A percentile compares a stretch with the other conserved stretches of the same genome.
Conservation (phyloP, 2,113 vertebrate species). For the Chaetops frenatus region DNA sequence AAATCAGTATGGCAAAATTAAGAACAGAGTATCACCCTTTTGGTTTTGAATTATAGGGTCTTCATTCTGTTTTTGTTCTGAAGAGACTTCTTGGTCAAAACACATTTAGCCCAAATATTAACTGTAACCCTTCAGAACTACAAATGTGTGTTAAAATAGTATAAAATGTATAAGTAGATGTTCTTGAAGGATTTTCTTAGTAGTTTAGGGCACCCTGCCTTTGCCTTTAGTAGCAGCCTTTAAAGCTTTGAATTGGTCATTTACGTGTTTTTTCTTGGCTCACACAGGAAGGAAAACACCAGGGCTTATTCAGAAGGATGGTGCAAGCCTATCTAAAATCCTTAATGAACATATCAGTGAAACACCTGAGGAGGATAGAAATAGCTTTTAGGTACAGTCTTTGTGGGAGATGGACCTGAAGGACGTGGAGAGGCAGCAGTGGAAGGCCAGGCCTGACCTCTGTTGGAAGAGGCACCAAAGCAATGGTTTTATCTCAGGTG, state of each 20-base stretch:
- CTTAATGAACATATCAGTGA: not conserved
- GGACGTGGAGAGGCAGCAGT: not conserved
- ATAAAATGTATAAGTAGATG: not conserved
- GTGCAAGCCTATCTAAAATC: not conserved
- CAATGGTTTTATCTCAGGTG: accelerated
- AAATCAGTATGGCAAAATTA: not conserved
- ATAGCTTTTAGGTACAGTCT: not conserved
- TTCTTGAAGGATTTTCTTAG: not conserved
- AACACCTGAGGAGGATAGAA: not conserved
- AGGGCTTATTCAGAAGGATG: not conserved
- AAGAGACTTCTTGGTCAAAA: not conserved
- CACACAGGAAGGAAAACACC: no score
- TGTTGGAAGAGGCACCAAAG: not conserved
- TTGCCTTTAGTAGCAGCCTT: not conserved
- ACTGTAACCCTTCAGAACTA: not conserved
- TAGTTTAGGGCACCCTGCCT: not conserved
- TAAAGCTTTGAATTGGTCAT: not conserved
- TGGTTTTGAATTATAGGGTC: not conserved
- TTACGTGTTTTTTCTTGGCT: not conserved
- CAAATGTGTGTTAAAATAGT: not conserved
- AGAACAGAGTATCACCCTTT: not conserved
- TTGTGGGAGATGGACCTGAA: not conserved
- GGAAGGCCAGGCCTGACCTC: not conserved
- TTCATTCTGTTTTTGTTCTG: not conserved
- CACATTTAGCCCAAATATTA: not conserved